Conservation (phyloP, 1,140 invertebrate genomes). For the Cecropterus lyciades region DNA sequence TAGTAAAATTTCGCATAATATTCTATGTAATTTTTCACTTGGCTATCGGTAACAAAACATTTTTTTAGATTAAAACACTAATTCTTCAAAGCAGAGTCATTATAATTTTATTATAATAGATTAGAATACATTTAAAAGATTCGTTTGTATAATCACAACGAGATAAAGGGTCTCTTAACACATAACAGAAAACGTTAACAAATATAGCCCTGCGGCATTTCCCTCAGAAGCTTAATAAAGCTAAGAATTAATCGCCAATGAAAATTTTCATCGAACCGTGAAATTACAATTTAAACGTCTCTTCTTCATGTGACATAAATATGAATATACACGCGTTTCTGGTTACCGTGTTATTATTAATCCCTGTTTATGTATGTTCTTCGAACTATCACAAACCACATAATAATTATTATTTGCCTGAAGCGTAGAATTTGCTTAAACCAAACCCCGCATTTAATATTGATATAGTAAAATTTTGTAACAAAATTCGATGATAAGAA, state of each 20-base stretch:
- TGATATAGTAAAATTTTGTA: neutral
- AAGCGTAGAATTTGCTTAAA: neutral
- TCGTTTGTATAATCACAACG: slow-evolving; percentile 37
- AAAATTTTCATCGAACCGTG: slow-evolving; percentile 74
- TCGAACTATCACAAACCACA: slow-evolving; percentile 29
- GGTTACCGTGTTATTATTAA: slow-evolving; percentile 22
- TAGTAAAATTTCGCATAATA: no score
- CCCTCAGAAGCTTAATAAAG: slow-evolving; percentile 50
- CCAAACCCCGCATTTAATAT: neutral
- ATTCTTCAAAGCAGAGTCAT: slow-evolving; percentile 1
- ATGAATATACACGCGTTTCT: slow-evolving; percentile 36
- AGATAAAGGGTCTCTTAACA: slow-evolving; percentile 41
- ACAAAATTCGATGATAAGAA: neutral
- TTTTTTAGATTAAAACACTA: neutral
- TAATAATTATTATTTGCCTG: slow-evolving; percentile 20
- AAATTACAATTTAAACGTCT: slow-evolving; percentile 77
- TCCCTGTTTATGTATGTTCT: slow-evolving; percentile 23
- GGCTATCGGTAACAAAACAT: neutral
- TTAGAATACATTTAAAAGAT: slow-evolving; percentile 20
- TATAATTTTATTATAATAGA: slow-evolving; percentile 21
- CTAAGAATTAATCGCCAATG: slow-evolving; percentile 73
- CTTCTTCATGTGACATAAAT: slow-evolving; percentile 61
- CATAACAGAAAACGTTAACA: slow-evolving; percentile 42
- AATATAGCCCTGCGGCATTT: slow-evolving; percentile 37
- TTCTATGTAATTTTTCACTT: no score